These are phyloP conservation scores for Cryptotermes secundus DNA, from an alignment of 1,140 invertebrate species.

Conservation along the genomic window DNA sequence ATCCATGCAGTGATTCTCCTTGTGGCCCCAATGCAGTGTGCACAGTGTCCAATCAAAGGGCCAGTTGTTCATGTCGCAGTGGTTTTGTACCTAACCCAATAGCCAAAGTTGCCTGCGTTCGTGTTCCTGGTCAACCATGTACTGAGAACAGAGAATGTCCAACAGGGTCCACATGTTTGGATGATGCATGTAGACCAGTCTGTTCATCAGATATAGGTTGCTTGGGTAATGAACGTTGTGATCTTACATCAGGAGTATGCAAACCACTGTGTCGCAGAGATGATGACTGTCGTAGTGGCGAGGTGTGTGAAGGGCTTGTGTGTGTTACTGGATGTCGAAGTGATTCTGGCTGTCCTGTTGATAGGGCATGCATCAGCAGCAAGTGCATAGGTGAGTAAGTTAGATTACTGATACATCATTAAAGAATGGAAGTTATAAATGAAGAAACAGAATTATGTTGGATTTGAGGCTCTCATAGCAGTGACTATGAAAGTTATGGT, in stretches of 20 bases:
- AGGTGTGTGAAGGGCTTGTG: slow-evolving; percentile 78
- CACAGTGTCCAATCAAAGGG: slow-evolving; percentile 76
- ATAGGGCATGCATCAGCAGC: slow-evolving; percentile 70
- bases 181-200: slow-evolving; percentile 68
- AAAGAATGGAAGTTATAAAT: slow-evolving; percentile 24
- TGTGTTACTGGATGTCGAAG: slow-evolving; percentile 78
- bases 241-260: slow-evolving; percentile 55
- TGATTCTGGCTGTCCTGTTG: slow-evolving; percentile 70
- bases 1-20: slow-evolving; percentile 73
- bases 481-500: too few relatives aligned
- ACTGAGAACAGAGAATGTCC: slow-evolving; percentile 71
- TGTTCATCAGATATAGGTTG: slow-evolving; percentile 75
- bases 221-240: slow-evolving; percentile 77
- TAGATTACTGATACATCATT: slow-evolving; percentile 18
- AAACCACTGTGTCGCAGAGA: slow-evolving; percentile 72
- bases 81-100: slow-evolving; percentile 83
- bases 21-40: slow-evolving; percentile 84
- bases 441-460: too few relatives aligned
- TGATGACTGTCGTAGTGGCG: slow-evolving; percentile 77
- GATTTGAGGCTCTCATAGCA: too few relatives aligned
- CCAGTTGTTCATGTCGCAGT: slow-evolving; percentile 73
- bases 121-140: slow-evolving; percentile 70
- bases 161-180: slow-evolving; percentile 66
- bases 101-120: slow-evolving; percentile 76
- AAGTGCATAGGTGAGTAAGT: slow-evolving; percentile 60